Evolutionary conservation across 2,888 invertebrate species (phyloP).

Genomic region (Macaria liturata): DNA sequence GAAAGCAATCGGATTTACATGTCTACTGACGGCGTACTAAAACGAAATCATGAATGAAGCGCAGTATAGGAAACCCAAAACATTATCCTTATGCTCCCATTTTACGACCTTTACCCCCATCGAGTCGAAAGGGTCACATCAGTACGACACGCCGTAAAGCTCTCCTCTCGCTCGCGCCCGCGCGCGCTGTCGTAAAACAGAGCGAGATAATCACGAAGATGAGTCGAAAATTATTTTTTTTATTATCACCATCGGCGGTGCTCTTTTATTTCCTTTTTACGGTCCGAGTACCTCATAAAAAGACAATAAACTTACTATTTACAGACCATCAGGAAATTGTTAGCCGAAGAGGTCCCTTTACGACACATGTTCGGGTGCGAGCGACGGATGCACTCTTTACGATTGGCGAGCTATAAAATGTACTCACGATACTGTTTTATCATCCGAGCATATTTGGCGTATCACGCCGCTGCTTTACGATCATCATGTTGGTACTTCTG

Average conservation of each 20-base stretch:
- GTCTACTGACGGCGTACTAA: slow-evolving; percentile 77
- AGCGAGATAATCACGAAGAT: slow-evolving; percentile 81
- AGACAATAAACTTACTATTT: slow-evolving; percentile 84
- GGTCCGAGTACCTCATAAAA: slow-evolving; percentile 85
- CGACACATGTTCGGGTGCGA: slow-evolving; percentile 76
- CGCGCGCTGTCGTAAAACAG: slow-evolving; percentile 59
- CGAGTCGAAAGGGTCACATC: slow-evolving; percentile 80
- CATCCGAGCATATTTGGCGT: slow-evolving; percentile 36
- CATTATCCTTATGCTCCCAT: slow-evolving; percentile 84
- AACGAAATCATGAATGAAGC: slow-evolving; percentile 83
- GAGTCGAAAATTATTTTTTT: slow-evolving; percentile 84
- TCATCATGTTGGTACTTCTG: no score
- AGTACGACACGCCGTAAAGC: slow-evolving; percentile 74
- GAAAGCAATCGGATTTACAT: slow-evolving; percentile 81
- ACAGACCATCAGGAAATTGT: slow-evolving; percentile 84
- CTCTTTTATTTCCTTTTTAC: slow-evolving; percentile 85
- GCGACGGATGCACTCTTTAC: slow-evolving; percentile 77
- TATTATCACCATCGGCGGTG: slow-evolving; percentile 84
- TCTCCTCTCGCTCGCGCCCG: slow-evolving; percentile 62
- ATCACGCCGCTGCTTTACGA: neutral
- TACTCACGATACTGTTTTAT: slow-evolving; percentile 73
- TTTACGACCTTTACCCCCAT: slow-evolving; percentile 83
- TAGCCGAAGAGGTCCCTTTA: slow-evolving; percentile 83
- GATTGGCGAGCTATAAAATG: slow-evolving; percentile 76
- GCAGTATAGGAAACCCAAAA: slow-evolving; percentile 81